A percentile compares a stretch with the other conserved stretches of the same genome.
Evolutionary conservation across 2,888 invertebrate genomes (phyloP).

Genomic region (Caenorhabditis drosophilae): DNA sequence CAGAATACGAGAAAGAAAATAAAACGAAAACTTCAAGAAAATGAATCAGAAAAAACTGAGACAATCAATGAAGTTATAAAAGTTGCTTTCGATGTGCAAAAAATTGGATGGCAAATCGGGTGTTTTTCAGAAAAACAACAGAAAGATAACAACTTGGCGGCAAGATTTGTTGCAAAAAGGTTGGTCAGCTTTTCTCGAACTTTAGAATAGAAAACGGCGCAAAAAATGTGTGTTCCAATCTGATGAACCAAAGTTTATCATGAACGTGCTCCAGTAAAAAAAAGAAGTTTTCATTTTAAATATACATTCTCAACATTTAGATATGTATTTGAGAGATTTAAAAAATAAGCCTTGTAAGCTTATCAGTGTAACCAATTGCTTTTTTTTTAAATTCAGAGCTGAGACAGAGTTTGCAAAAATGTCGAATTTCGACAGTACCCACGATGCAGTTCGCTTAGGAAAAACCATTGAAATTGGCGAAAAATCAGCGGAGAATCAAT

Average conservation of each 20-base stretch:
- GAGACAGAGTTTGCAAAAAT: not conserved
- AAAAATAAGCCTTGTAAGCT: too few species aligned
- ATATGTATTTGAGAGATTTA: too few species aligned
- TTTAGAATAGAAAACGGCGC: not conserved
- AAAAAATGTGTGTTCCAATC: too few species aligned
- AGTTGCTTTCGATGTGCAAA: too few species aligned
- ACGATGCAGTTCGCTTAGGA: not conserved
- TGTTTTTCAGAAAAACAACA: constrained; percentile 6
- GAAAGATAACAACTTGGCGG: constrained; percentile 37
- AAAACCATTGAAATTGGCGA: not conserved
- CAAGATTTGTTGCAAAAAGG: constrained; percentile 25
- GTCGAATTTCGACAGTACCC: not conserved
- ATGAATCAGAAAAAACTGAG: not conserved
- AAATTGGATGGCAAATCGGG: not conserved
- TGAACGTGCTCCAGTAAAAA: too few species aligned
- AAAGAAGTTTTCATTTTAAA: too few species aligned
- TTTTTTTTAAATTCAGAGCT: constrained; percentile 16
- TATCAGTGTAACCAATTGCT: too few species aligned
- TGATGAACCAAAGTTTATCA: too few species aligned
- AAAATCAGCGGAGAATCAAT: too few species aligned
- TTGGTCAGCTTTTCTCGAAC: not conserved
- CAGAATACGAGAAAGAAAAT: constrained; percentile 2
- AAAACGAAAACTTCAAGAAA: constrained; percentile 2
- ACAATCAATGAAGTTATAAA: not conserved
- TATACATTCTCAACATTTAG: too few species aligned